These are phyloP conservation scores for Balanococcus diminutus DNA, from an alignment of 2,888 invertebrate species.

Conservation along the genomic window DNA sequence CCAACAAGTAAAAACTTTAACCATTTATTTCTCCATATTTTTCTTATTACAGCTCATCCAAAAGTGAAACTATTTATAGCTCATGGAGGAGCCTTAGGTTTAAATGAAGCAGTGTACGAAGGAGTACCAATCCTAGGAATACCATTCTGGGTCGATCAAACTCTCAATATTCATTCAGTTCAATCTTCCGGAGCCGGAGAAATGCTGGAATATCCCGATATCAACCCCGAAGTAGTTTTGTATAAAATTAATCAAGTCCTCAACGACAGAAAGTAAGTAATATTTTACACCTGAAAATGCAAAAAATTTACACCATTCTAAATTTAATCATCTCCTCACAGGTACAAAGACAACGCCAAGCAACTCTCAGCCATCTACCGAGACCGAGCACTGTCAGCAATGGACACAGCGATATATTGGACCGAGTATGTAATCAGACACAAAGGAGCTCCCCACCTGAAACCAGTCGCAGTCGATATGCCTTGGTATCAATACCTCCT, in stretches of 20 bases:
- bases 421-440: slow-evolving; percentile 69
- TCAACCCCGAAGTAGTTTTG: slow-evolving; percentile 66
- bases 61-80: slow-evolving; percentile 64
- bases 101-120: slow-evolving; percentile 63
- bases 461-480: slow-evolving; percentile 58
- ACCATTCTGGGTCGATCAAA: slow-evolving; percentile 58
- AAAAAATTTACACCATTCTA: neutral
- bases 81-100: slow-evolving; percentile 65
- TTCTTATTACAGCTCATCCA: slow-evolving; percentile 62
- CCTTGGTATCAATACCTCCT: slow-evolving; percentile 59
- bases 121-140: slow-evolving; percentile 61
- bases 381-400: slow-evolving; percentile 66
- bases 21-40: no score
- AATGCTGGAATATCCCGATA: slow-evolving; percentile 60
- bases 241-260: slow-evolving; percentile 67
- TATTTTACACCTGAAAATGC: neutral
- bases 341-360: slow-evolving; percentile 56
- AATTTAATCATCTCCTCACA: neutral
- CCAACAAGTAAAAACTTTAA: no score
- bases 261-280: slow-evolving; percentile 23
- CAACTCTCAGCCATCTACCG: slow-evolving; percentile 56
- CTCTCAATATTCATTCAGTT: slow-evolving; percentile 56
- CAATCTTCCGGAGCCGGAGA: slow-evolving; percentile 56
- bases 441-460: slow-evolving; percentile 62
- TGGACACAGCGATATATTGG: slow-evolving; percentile 70